Conservation (phyloP, 2,113 vertebrate genomes). For the Theristicus caerulescens region DNA sequence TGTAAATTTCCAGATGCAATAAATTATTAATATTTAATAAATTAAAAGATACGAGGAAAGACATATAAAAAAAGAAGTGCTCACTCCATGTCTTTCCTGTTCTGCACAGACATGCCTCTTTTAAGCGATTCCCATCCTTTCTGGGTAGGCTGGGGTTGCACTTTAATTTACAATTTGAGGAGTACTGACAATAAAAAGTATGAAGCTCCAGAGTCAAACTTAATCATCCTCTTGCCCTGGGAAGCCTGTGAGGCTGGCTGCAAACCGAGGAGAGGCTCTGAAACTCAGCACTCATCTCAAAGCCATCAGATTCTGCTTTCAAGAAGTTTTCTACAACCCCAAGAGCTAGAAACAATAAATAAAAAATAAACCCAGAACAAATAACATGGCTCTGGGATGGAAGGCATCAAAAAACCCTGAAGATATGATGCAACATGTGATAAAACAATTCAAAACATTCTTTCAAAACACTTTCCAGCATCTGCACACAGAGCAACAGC, state of each 20-base stretch:
- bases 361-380: background rate
- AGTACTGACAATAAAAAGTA: background rate
- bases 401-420: background rate
- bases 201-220: background rate
- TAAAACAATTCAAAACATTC: background rate
- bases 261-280: background rate
- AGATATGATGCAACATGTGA: background rate
- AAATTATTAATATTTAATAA: constrained; percentile 63
- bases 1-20: constrained; percentile 34
- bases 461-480: background rate
- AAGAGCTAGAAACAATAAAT: background rate
- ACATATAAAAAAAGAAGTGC: background rate
- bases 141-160: background rate
- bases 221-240: background rate
- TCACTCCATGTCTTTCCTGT: background rate
- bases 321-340: background rate
- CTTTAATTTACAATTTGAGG: background rate
- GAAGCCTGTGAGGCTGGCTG: background rate
- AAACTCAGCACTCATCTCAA: background rate
- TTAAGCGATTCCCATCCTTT: background rate
- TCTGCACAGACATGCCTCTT: background rate
- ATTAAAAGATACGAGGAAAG: constrained; percentile 35
- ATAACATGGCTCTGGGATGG: background rate
- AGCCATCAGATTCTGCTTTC: background rate
- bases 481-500: accelerated